Evolutionary conservation across 2,113 vertebrate genomes (phyloP), one percentile per base, ranked within the genome.

Genomic region (Salminus brasiliensis): DNA sequence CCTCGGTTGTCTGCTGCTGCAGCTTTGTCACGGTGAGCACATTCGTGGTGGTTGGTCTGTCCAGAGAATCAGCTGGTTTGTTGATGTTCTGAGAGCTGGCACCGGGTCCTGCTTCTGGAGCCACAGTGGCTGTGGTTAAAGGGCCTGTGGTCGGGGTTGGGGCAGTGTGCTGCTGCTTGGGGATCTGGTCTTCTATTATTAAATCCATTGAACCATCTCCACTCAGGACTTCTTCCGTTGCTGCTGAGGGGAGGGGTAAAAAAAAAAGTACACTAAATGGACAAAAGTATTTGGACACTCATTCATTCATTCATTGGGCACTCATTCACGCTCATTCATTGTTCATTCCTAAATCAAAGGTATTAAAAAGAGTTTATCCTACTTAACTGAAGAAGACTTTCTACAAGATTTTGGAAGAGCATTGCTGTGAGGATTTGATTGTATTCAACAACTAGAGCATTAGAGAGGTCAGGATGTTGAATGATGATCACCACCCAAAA

Each of bases 161-260:
- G 27, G 76, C 45, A 62, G 83, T 67, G 29, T 76, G 57, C 2
- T 84, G 86, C 29, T 94, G 93, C 82, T 93, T 88, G 84, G 95
- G 87, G 66, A 95, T 93, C 87, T 95, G 94, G 78, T 96, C 94
- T 79, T 95, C 94, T 1, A 95, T 92, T 81, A 96, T 88, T 88
- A 96, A 84, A 76, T 95, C 93, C 80, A 94, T 88, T 0, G 94
- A 88, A 3, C 86, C 92, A 34, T 96, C 95, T 10, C 94, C 95
- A 0, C 94, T 96, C 87, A 93, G 91, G 23, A 92, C 66, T 53
- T 94, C 93, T 0, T 95, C 94, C 0, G 87, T 93, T 93, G 72
- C 84, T 79, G 74, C 52, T 59, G 27, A 36, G 45, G 13, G 49
- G n/a, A 34, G n/a, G 63, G 1, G 57, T 67, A 52, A 32, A 72